A percentile compares a stretch with the other conserved stretches of the same genome.
These are phyloP conservation scores for Hemithea aestivaria DNA, from an alignment of 2,888 invertebrate genomes.

Conservation along the genomic window DNA sequence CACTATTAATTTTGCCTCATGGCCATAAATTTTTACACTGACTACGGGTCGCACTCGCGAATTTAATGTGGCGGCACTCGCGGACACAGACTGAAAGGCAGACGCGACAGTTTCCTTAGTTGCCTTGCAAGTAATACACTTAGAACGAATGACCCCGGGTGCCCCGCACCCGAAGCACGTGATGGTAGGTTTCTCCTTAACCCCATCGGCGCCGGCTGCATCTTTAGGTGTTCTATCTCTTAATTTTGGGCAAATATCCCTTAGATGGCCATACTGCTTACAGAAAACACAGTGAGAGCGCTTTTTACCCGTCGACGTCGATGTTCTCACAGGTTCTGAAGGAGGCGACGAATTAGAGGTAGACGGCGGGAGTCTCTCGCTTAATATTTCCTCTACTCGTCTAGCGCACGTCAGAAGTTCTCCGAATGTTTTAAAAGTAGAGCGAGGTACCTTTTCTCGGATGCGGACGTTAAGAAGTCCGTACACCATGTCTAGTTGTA, in stretches of 20 bases:
- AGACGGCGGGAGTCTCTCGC: neutral
- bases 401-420: neutral
- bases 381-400: neutral
- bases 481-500: no score
- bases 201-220: no score
- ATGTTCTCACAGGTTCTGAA: neutral
- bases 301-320: neutral
- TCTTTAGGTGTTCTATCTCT: neutral
- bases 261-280: slow-evolving; percentile 14
- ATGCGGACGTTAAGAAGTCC: no score
- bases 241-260: slow-evolving; percentile 8
- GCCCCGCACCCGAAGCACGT: slow-evolving; percentile 12
- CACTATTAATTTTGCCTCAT: neutral
- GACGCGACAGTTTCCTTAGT: neutral
- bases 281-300: slow-evolving; percentile 6
- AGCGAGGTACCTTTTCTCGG: neutral
- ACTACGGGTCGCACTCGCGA: neutral
- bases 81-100: slow-evolving; percentile 5
- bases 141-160: slow-evolving; percentile 12
- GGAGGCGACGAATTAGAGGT: neutral
- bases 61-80: no score
- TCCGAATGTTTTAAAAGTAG: neutral
- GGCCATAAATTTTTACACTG: neutral
- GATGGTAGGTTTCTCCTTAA: neutral
- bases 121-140: slow-evolving; percentile 8